Evolutionary conservation across 2,888 invertebrate genomes (phyloP).

Genomic region (Brachyopa scutellaris): DNA sequence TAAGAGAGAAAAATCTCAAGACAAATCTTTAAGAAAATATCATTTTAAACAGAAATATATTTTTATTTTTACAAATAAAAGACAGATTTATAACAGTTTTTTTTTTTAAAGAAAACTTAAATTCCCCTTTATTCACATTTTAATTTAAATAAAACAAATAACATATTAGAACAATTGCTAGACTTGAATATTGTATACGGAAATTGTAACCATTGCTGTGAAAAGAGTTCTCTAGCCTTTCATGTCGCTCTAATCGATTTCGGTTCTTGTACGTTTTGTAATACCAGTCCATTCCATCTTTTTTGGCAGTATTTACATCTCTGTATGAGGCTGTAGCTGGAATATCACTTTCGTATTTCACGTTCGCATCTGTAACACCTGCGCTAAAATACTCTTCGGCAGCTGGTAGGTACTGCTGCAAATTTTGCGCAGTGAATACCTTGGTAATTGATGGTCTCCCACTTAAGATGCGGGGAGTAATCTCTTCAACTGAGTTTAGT

Average conservation of each 20-base stretch:
- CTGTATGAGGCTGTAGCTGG: constrained; percentile 77
- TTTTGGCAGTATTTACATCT: constrained; percentile 81
- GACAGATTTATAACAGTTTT: too few relatives aligned
- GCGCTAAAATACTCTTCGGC: constrained; percentile 80
- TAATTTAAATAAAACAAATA: constrained; percentile 57
- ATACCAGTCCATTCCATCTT: constrained; percentile 90
- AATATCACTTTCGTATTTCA: constrained; percentile 62
- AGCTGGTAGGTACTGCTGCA: constrained; percentile 78
- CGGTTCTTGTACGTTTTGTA: constrained; percentile 56
- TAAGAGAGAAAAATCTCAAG: too few relatives aligned
- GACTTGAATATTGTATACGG: neutral
- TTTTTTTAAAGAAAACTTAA: too few relatives aligned
- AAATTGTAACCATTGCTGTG: constrained; percentile 1
- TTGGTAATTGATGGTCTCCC: constrained; percentile 85
- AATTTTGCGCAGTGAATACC: constrained; percentile 81
- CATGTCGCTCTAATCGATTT: constrained; percentile 59
- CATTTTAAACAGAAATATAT: too few relatives aligned
- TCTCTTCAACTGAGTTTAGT: constrained; percentile 60
- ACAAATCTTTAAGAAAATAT: too few relatives aligned
- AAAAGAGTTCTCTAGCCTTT: constrained; percentile 55
- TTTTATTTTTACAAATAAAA: too few relatives aligned
- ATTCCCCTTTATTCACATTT: too few relatives aligned
- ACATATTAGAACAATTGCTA: constrained; percentile 20
- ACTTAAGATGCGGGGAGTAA: constrained; percentile 77
- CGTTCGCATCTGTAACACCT: constrained; percentile 38